These are phyloP conservation scores for Ceuthmochares aereus DNA, from an alignment of 2,113 vertebrate genomes.

Conservation along the genomic window DNA sequence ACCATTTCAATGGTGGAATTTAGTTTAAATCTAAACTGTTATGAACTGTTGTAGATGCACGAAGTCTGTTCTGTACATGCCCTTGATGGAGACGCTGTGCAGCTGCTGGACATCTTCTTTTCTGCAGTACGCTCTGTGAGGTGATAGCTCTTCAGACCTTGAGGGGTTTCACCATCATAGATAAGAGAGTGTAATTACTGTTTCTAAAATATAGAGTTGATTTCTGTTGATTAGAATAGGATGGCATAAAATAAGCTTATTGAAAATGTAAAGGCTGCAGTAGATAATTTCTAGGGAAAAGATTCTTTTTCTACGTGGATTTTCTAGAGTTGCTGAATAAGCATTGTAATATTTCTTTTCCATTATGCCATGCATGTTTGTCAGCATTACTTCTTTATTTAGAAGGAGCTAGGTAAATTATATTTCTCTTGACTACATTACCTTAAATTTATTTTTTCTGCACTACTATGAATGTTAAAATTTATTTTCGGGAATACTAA, in stretches of 20 bases:
- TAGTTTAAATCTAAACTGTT: background rate
- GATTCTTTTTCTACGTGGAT: background rate
- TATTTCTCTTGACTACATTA: background rate
- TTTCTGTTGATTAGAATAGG: too few species aligned
- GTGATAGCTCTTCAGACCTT: background rate
- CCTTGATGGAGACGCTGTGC: background rate
- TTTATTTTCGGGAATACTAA: background rate
- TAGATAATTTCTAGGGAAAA: background rate
- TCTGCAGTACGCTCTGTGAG: background rate
- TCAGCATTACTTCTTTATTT: background rate
- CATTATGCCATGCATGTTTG: background rate
- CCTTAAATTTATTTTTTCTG: background rate
- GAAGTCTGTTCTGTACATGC: background rate
- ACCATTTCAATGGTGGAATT: background rate
- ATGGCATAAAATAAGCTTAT: background rate
- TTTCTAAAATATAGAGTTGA: too few species aligned
- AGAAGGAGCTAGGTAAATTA: background rate
- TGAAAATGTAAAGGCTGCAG: background rate
- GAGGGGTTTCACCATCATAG: background rate
- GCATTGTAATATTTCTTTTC: background rate
- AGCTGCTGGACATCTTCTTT: background rate
- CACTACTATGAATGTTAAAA: background rate
- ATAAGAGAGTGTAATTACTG: too few species aligned
- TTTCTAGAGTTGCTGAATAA: background rate
- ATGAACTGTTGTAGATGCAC: accelerated